Percentiles rank a stretch among this genome's conserved stretches.
Conservation (phyloP, 1,140 invertebrate genomes). For the Zaprionus inermis region DNA sequence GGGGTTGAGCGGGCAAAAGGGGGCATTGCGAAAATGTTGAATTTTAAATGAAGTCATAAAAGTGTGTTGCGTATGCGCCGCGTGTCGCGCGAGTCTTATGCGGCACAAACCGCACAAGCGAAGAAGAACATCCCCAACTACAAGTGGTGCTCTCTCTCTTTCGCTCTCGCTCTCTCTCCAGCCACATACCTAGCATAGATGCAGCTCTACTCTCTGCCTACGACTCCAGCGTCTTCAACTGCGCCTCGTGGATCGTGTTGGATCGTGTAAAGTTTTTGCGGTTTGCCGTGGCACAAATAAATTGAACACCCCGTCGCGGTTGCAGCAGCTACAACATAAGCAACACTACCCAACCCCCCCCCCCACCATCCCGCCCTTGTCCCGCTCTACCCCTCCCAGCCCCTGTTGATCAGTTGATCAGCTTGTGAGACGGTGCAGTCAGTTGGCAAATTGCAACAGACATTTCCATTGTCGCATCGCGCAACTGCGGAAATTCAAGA, state of each 20-base stretch:
- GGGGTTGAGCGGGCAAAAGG: neutral
- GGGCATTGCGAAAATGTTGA: slow-evolving; percentile 50
- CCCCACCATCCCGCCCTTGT: neutral
- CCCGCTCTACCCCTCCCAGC: neutral
- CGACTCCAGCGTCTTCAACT: slow-evolving; percentile 2
- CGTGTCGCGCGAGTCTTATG: slow-evolving; percentile 19
- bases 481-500: slow-evolving; percentile 42
- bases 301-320: slow-evolving; percentile 46
- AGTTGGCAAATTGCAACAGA: slow-evolving; percentile 82
- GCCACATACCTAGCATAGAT: neutral
- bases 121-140: slow-evolving; percentile 14
- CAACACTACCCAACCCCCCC: neutral
- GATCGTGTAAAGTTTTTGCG: slow-evolving; percentile 70
- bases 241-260: slow-evolving; percentile 51
- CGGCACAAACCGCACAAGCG: slow-evolving; percentile 63
- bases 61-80: slow-evolving; percentile 62
- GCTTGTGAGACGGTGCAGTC: slow-evolving; percentile 52
- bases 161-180: neutral
- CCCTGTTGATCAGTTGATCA: slow-evolving; percentile 11
- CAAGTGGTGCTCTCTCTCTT: slow-evolving; percentile 1
- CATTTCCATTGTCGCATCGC: slow-evolving; percentile 65
- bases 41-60: slow-evolving; percentile 74
- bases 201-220: neutral
- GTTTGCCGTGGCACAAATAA: slow-evolving; percentile 70
- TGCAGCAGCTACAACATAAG: slow-evolving; percentile 26